Base-by-base conservation (phyloP, 92 coral and sea anemone genomes). In the Palythoa grandiflora region DNA sequence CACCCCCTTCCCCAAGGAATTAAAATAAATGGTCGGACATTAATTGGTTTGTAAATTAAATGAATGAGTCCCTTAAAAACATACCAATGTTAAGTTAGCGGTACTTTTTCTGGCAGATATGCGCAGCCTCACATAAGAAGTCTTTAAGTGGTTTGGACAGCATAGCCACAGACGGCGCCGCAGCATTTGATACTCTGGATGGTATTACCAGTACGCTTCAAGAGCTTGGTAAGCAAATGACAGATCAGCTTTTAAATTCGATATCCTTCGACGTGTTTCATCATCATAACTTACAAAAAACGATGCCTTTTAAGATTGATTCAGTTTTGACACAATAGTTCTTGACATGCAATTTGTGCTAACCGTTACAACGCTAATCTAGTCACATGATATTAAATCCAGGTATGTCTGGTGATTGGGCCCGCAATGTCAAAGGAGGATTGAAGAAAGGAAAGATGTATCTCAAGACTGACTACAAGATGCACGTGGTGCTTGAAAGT, bases 131-230 rank as follows among this genome's bases (percentile, higher is more conserved):
- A 48, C 79, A 75, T n/a, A 75, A 47, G 60, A 47, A 75, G 60
- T 75, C 79, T 21, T 38, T 75, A 47, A n/a, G 38, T 15, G 79
- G 79, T 17, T 50, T 75, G 79, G 79, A 75, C 38, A 21, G 37
- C 79, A 75, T 72, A 72, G 50, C 77, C 75, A 71, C 55, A 39
- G 55, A 39, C 37, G 87, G 90, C 72, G 51, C 83, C 13, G 80
- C 77, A 60, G 86, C 90, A 36, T 68, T 88, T 59, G 75, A 78
- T 37, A 75, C 87, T 65, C 74, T 88, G 55, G 86, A 88, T 44
- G 88, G 44, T 52, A 76, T 74, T 40, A 76, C 88, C 48, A 75
- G 38, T 35, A 53, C 55, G 68, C 79, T 85, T 48, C 76, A 50
- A 8, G 60, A 74, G 65, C 80, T 61, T 68, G 88, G 88, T 85